Conservation (phyloP, 2,113 vertebrate species). For the Pangasianodon gigas region DNA sequence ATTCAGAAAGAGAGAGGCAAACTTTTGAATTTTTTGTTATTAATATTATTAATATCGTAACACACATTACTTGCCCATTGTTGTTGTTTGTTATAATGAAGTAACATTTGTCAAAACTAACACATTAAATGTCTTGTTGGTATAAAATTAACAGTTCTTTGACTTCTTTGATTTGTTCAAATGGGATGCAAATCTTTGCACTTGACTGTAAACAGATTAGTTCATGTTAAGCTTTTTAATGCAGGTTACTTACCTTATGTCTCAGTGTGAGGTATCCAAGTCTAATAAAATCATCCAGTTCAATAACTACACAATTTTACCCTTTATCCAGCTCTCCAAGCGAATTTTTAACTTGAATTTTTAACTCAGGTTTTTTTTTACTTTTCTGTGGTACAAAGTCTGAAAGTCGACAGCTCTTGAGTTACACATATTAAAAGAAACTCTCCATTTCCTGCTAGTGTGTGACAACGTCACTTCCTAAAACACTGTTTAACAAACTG, state of each 20-base stretch:
- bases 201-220: neutral
- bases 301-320: neutral
- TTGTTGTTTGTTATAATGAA: neutral
- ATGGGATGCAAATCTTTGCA: neutral
- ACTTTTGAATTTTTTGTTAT: neutral
- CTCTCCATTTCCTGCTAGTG: constrained; percentile 74
- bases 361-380: neutral
- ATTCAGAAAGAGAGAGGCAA: neutral
- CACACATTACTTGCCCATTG: no score
- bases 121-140: neutral
- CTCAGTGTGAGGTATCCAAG: neutral
- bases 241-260: constrained; percentile 27
- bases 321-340: neutral
- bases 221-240: neutral
- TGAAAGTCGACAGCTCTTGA: constrained; percentile 11
- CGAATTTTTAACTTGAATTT: neutral
- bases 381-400: constrained; percentile 14
- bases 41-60: neutral
- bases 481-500: constrained; percentile 52
- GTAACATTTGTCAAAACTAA: neutral
- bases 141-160: neutral
- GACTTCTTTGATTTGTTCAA: neutral
- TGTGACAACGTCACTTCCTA: constrained; percentile 74
- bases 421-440: constrained; percentile 70
- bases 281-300: neutral